phyloP scores from a whole-genome alignment of 2,797 vertebrate species.

The Clarias fuscus region DNA sequence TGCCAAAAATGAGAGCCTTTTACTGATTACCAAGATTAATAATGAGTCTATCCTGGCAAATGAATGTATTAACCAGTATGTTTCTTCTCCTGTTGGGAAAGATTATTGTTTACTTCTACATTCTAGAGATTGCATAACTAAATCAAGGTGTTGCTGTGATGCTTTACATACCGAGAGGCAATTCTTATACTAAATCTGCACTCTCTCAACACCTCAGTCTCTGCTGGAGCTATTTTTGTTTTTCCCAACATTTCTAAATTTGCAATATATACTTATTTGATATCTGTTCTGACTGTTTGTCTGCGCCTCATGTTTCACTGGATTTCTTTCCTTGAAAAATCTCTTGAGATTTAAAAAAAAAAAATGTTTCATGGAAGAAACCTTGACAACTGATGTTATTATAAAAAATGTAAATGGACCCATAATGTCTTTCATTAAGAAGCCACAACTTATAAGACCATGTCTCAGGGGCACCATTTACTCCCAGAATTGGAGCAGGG shows the following conservation, averaged over 20 bases:
- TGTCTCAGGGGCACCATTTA: constrained; percentile 53
- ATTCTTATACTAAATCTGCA: constrained; percentile 9
- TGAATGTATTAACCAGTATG: neutral
- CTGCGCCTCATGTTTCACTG: neutral
- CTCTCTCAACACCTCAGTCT: neutral
- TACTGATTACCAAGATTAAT: neutral
- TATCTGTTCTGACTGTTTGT: neutral
- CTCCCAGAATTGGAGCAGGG: constrained; percentile 43
- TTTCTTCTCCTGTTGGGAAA: neutral
- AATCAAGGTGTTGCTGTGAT: neutral
- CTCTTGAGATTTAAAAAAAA: neutral
- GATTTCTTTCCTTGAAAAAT: neutral
- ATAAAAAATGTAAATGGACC: constrained; percentile 41
- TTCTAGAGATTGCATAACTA: neutral
- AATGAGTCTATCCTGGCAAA: neutral
- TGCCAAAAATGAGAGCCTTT: too few relatives aligned
- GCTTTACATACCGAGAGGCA: neutral
- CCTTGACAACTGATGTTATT: constrained; percentile 35
- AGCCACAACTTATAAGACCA: constrained; percentile 44
- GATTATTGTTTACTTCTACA: constrained; percentile 11
- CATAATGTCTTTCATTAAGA: constrained; percentile 47
- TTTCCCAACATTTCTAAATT: constrained; percentile 4
- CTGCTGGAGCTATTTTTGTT: neutral
- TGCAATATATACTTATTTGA: neutral
- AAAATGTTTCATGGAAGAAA: constrained; percentile 29